These are phyloP conservation scores for Rhagium mordax DNA, from an alignment of 2,888 invertebrate species.

Conservation along the genomic window DNA sequence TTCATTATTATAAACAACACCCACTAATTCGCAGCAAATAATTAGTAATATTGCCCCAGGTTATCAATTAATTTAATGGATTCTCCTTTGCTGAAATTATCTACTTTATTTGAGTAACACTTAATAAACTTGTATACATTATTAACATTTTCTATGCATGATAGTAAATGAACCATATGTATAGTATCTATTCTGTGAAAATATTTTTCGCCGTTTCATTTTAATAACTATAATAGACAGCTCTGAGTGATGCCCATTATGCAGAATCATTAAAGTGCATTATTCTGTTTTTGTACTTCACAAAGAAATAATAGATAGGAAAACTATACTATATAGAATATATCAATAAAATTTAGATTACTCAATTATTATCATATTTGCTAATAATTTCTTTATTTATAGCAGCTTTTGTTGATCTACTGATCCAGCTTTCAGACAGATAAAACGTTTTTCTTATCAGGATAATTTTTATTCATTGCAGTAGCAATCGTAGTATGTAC, in stretches of 20 bases:
- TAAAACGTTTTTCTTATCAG: neutral
- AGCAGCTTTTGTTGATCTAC: neutral
- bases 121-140: conserved; percentile 16
- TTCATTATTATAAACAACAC: conserved; percentile 10
- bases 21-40: neutral
- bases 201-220: neutral
- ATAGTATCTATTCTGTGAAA: conserved; percentile 1
- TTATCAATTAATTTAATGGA: conserved; percentile 33
- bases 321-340: neutral
- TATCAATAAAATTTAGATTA: neutral
- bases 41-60: neutral
- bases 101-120: conserved; percentile 31
- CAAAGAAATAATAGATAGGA: too few species aligned
- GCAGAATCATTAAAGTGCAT: neutral
- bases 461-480: neutral
- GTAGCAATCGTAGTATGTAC: neutral
- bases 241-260: neutral
- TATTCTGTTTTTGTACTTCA: too few species aligned
- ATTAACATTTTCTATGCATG: conserved; percentile 12
- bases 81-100: conserved; percentile 10
- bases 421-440: too few species aligned
- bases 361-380: neutral
- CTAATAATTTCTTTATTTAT: neutral
- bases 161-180: conserved; percentile 24
- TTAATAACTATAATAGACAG: neutral